Conservation (phyloP, 2,797 vertebrate genomes). For the Oreonectes daqikongensis region DNA sequence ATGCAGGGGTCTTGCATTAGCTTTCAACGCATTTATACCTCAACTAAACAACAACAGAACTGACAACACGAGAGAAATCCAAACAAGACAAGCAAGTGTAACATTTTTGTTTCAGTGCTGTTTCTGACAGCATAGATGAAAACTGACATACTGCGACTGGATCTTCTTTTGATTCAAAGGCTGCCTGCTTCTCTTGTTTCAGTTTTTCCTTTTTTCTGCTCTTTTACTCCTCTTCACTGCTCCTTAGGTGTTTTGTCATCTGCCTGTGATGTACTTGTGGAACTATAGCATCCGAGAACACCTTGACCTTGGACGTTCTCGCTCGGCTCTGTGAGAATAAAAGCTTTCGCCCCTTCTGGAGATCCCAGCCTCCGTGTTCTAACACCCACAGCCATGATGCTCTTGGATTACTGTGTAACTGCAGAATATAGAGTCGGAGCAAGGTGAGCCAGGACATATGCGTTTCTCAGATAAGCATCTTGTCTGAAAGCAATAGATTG, state of each 20-base stretch:
- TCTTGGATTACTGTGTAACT: slow-evolving; percentile 32
- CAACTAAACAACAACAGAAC: slow-evolving; percentile 8
- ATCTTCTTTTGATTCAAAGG: slow-evolving; percentile 15
- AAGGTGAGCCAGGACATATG: slow-evolving; percentile 43
- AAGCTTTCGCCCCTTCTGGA: slow-evolving; percentile 30
- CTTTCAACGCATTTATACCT: slow-evolving; percentile 16
- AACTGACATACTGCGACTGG: neutral
- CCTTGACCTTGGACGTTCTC: slow-evolving; percentile 36
- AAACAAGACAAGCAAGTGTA: neutral
- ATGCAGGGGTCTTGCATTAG: slow-evolving; percentile 17
- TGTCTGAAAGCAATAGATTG: slow-evolving; percentile 19
- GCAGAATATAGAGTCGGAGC: neutral
- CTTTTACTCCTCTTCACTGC: slow-evolving; percentile 34
- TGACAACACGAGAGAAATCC: neutral
- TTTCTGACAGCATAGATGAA: slow-evolving; percentile 21
- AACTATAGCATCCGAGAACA: slow-evolving; percentile 20
- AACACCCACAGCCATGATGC: slow-evolving; percentile 44
- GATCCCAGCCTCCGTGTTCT: slow-evolving; percentile 31
- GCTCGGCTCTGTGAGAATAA: slow-evolving; percentile 32
- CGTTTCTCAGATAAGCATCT: slow-evolving; percentile 39
- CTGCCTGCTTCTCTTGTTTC: neutral
- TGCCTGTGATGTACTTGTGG: slow-evolving; percentile 7
- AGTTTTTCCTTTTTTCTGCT: neutral
- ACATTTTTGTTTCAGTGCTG: neutral
- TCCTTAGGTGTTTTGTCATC: slow-evolving; percentile 25